Base-by-base conservation (phyloP, 2,888 invertebrate species). In the Carcina quercana region DNA sequence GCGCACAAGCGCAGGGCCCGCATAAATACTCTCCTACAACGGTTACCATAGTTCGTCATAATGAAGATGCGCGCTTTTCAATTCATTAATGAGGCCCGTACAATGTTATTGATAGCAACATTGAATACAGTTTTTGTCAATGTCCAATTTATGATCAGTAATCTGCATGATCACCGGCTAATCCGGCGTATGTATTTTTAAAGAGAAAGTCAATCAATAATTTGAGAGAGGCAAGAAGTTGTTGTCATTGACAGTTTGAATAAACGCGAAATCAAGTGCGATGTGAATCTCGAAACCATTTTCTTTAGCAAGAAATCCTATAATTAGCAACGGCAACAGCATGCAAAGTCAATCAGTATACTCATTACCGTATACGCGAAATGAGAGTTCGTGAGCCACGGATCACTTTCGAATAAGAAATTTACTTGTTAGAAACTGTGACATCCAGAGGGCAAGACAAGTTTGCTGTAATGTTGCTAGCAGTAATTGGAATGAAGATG, bases 61-160 rank as follows among this genome's bases (percentile, higher is more conserved):
- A 73, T 73, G 72, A 74, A 74, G 70, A 78, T 66, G 66, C 58
- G 67, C 70, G 62, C 70, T 72, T 74, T 76, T 73, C 67, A 70
- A 70, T 67, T 59, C 63, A 65, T 69, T 78, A 72, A 76, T 75
- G 70, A 76, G 67, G 56, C 64, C 66, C 63, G 66, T 59, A 73
- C 63, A 64, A 67, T 54, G 58, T 65, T 62, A 72, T 72, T 69
- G 69, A 70, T 70, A 66, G 55, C 61, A 59, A 20, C 8, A 10
- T 44, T 64, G 64, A 64, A 66, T 64, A 47, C 52, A 42, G 51
- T 54, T 62, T 64, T 67, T 67, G 60, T 68, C 60, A 64, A 62
- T 65, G 61, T 56, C 58, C 59, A 66, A 68, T 71, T 64, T 64
- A 62, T 52, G 54, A 58, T 49, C 53, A 55, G 48, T 52, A 54